Percentiles rank a stretch among this genome's conserved stretches.
phyloP scores from a whole-genome alignment of 2,888 invertebrate species.

The Pollenia labialis region DNA sequence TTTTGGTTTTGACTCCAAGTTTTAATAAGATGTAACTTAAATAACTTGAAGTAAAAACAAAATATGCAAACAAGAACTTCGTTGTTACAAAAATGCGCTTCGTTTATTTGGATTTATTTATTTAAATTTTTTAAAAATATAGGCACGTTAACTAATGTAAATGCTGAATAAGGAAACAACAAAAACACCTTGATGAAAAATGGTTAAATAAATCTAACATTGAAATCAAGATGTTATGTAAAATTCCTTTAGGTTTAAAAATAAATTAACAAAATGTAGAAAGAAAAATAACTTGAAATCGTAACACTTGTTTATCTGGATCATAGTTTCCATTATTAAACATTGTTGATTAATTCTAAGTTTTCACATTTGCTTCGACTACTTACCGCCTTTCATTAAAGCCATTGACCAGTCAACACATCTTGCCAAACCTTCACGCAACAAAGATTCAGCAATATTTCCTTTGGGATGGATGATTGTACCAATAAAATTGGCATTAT shows the following conservation, averaged over 20 bases:
- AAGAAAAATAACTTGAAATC: no score
- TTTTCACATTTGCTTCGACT: not conserved
- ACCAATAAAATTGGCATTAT: conserved; percentile 97
- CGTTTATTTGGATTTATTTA: not conserved
- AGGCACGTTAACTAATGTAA: conserved; percentile 65
- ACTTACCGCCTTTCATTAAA: conserved; percentile 88
- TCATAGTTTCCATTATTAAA: not conserved
- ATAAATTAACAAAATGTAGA: no score
- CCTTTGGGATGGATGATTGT: conserved; percentile 95
- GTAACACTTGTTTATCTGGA: no score
- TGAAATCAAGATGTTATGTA: conserved; percentile 46
- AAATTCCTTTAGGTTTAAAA: not conserved
- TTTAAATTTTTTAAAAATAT: conserved; percentile 35
- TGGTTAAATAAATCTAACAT: conserved; percentile 40
- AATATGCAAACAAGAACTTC: conserved; percentile 55
- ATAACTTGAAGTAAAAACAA: conserved; percentile 64
- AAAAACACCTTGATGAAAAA: conserved; percentile 68
- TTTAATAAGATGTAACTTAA: conserved; percentile 68
- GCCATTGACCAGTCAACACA: conserved; percentile 97
- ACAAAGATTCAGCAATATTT: conserved; percentile 96
- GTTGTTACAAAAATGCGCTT: not conserved
- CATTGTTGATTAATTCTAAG: not conserved
- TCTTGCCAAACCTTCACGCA: conserved; percentile 95
- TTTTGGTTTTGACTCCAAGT: conserved; percentile 72
- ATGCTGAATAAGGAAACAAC: conserved; percentile 35